A percentile compares a stretch with the other conserved stretches of the same genome.
These are phyloP conservation scores for Zoanthus solanderi DNA, from an alignment of 92 coral and sea anemone species.

Conservation along the genomic window DNA sequence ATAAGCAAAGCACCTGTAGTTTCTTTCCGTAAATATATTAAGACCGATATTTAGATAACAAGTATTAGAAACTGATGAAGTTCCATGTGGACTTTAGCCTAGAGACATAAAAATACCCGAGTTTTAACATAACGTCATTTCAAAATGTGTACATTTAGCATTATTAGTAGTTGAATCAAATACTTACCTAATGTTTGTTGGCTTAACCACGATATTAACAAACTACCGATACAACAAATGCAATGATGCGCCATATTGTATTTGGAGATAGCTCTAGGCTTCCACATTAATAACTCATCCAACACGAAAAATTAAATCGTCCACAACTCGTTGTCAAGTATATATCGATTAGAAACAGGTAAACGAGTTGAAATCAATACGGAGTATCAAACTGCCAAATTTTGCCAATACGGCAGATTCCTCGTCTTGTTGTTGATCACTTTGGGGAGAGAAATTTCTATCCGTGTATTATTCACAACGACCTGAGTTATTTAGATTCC, in stretches of 20 bases:
- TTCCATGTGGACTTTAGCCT: no score
- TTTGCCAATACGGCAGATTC: not conserved
- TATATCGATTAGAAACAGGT: not conserved
- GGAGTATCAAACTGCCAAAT: not conserved
- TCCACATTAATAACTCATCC: not conserved
- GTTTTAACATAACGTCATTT: not conserved
- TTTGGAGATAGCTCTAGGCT: not conserved
- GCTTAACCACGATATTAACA: slow-evolving; percentile 1
- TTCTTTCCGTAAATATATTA: no score
- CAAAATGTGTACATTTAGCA: not conserved
- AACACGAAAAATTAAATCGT: not conserved
- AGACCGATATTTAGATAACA: no score
- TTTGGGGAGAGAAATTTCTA: not conserved
- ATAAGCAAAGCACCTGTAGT: no score
- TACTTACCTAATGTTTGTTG: slow-evolving; percentile 16
- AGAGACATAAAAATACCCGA: not conserved
- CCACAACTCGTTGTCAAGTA: not conserved
- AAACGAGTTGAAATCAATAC: not conserved
- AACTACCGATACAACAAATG: not conserved
- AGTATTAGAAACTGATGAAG: no score
- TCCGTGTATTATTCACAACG: not conserved
- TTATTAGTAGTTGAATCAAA: not conserved
- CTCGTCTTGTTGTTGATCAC: not conserved
- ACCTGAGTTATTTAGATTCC: not conserved
- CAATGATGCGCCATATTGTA: slow-evolving; percentile 13